Evolutionary conservation across 2,888 invertebrate species (phyloP).

Genomic region (Pyrrhia umbra): DNA sequence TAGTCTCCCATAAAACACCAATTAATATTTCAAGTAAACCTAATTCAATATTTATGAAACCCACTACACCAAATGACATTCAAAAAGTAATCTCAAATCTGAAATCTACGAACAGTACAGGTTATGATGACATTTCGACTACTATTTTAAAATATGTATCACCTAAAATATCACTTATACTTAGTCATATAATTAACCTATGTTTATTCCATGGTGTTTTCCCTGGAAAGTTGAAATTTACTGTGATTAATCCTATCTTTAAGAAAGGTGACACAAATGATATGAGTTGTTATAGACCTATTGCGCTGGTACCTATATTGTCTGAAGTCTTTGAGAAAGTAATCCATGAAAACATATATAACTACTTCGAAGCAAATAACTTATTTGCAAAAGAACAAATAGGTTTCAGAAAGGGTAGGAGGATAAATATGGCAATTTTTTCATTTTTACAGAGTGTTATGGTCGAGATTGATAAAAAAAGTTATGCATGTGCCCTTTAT

Average conservation of each 20-base stretch:
- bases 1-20: background rate
- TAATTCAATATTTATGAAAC: conserved; percentile 6
- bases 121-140: conserved; percentile 5
- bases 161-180: background rate
- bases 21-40: conserved; percentile 3
- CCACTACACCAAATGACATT: background rate
- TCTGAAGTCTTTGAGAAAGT: no score
- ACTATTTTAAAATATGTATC: conserved; percentile 3
- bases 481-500: conserved; percentile 6
- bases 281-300: no score
- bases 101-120: no score
- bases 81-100: no score
- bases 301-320: no score
- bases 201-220: no score
- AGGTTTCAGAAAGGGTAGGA: conserved; percentile 3
- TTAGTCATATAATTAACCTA: no score
- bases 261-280: no score
- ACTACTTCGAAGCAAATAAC: background rate
- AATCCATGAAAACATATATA: no score
- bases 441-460: background rate
- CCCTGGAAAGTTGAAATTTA: no score
- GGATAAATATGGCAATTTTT: background rate
- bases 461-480: conserved; percentile 9
- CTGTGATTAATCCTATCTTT: no score
- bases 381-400: conserved; percentile 5